Percentiles rank a stretch among this genome's conserved stretches.
phyloP scores from a whole-genome alignment of 1,140 invertebrate species.

The Cydia pomonella region DNA sequence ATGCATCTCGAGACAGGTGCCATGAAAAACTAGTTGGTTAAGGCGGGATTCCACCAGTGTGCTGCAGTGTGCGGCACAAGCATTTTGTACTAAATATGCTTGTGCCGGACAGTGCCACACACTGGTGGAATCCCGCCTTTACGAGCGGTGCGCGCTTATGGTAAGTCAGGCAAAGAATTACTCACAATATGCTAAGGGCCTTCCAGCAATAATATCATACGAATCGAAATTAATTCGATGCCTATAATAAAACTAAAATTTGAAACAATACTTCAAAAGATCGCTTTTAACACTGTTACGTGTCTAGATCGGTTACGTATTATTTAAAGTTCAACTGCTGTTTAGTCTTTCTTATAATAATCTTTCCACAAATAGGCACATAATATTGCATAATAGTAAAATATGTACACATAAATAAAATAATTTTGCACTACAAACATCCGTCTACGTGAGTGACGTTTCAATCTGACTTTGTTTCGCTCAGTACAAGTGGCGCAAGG shows the following conservation, averaged over 20 bases:
- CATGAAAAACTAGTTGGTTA: constrained; percentile 15
- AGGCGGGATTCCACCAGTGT: no score
- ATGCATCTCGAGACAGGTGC: constrained; percentile 13
- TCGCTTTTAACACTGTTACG: no score
- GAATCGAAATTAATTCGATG: neutral
- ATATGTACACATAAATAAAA: neutral
- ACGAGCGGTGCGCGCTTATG: neutral
- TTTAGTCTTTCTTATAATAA: no score
- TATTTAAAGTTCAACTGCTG: no score
- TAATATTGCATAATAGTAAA: neutral
- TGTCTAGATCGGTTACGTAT: no score
- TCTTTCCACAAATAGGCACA: neutral
- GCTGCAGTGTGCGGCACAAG: no score
- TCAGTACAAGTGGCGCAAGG: constrained; percentile 41
- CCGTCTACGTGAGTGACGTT: constrained; percentile 57
- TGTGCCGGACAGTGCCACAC: no score
- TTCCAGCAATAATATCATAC: neutral
- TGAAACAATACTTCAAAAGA: neutral
- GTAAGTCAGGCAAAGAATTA: neutral
- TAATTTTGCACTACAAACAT: neutral
- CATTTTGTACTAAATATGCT: no score
- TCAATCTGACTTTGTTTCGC: constrained; percentile 67
- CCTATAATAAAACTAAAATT: no score
- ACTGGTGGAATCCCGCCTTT: no score
- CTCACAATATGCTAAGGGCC: neutral